Percentiles rank a stretch among this genome's conserved stretches.
Conservation (phyloP, 2,888 invertebrate species). For the Aporophyla nigra region DNA sequence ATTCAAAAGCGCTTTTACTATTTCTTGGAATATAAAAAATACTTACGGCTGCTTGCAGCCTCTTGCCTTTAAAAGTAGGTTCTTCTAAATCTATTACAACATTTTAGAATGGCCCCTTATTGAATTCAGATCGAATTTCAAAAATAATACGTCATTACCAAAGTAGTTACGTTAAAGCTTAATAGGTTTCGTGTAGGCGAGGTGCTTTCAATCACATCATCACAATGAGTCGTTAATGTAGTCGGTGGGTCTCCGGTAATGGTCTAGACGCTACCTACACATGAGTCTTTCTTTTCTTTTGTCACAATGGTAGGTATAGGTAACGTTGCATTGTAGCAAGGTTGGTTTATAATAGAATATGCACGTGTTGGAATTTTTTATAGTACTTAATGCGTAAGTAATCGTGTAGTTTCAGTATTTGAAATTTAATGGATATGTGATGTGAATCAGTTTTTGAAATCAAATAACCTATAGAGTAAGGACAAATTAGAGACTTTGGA, state of each 20-base stretch:
- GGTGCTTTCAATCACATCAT: constrained; percentile 77
- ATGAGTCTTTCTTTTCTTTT: constrained; percentile 68
- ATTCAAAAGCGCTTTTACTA: not conserved
- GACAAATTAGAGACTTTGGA: no score
- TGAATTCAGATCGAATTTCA: constrained; percentile 58
- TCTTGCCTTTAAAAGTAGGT: not conserved
- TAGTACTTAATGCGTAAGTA: not conserved
- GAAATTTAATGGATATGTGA: not conserved
- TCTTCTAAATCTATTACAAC: constrained; percentile 22
- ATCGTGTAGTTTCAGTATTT: not conserved
- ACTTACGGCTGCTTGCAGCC: not conserved
- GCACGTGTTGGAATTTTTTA: constrained; percentile 4
- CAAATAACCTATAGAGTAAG: not conserved
- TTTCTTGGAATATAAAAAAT: not conserved
- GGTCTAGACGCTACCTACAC: constrained; percentile 76
- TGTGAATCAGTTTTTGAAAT: not conserved
- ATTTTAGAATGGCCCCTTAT: constrained; percentile 32
- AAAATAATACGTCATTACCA: constrained; percentile 70
- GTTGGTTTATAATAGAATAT: constrained; percentile 10
- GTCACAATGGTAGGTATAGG: constrained; percentile 46
- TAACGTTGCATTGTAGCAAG: constrained; percentile 40
- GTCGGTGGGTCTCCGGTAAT: constrained; percentile 73
- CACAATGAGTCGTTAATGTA: constrained; percentile 83
- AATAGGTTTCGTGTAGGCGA: constrained; percentile 80
- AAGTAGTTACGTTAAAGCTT: constrained; percentile 68